Evolutionary conservation across 2,113 vertebrate species (phyloP).

Genomic region (Clarias magur): DNA sequence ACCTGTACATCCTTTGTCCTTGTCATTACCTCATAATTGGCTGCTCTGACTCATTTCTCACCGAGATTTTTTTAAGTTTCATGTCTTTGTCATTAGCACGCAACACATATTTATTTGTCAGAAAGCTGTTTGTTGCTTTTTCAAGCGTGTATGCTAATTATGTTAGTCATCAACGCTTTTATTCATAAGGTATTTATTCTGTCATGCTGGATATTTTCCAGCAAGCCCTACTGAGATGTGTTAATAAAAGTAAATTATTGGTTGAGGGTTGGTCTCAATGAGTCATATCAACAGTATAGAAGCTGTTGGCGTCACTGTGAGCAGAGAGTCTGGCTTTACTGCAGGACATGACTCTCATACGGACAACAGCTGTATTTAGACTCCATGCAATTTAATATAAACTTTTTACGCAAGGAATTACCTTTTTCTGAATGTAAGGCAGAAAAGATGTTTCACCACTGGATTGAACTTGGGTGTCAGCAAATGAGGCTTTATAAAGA

Average conservation of each 20-base stretch:
- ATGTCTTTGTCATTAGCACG: background rate
- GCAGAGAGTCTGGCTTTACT: background rate
- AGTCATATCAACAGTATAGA: background rate
- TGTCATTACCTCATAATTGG: background rate
- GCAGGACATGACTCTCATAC: background rate
- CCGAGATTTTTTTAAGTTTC: background rate
- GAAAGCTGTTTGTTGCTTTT: background rate
- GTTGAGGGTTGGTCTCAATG: background rate
- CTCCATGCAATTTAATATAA: background rate
- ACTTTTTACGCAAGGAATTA: background rate
- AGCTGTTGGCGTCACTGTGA: background rate
- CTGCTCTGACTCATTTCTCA: background rate
- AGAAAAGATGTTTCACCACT: background rate
- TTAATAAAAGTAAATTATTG: conserved; percentile 1
- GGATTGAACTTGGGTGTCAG: background rate
- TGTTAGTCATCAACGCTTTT: background rate
- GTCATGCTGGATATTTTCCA: conserved; percentile 38
- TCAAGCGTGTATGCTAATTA: background rate
- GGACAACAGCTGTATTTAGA: background rate
- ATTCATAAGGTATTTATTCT: conserved; percentile 24
- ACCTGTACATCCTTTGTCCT: background rate
- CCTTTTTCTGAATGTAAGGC: background rate
- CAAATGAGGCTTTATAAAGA: background rate
- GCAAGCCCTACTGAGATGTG: conserved; percentile 1
- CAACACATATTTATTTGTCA: background rate